Evolutionary conservation across 2,797 vertebrate species (phyloP).

Genomic region (Salarias fasciatus): DNA sequence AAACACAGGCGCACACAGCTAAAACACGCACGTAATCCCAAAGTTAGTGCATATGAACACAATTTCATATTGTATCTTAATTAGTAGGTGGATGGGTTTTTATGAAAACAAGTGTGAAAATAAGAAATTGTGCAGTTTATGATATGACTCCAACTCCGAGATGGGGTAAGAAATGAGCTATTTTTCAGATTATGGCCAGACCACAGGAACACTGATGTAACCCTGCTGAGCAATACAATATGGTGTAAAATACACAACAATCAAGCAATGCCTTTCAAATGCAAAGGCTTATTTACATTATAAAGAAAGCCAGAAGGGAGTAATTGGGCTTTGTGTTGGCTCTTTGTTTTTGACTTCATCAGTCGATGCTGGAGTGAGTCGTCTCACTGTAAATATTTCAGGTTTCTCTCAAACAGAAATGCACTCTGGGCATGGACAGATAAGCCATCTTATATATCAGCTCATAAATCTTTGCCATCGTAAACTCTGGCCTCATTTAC

Average conservation of each 20-base stretch:
- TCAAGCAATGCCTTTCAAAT: slow-evolving; percentile 35
- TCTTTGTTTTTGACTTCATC: slow-evolving; percentile 30
- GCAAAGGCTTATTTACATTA: slow-evolving; percentile 13
- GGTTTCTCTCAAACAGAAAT: slow-evolving; percentile 14
- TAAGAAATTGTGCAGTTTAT: not conserved
- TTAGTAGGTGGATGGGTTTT: too few relatives aligned
- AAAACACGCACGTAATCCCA: too few relatives aligned
- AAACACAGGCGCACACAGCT: not conserved
- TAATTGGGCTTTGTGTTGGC: slow-evolving; percentile 20
- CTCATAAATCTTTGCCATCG: too few relatives aligned
- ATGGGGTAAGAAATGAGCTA: slow-evolving; percentile 26
- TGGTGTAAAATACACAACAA: slow-evolving; percentile 31
- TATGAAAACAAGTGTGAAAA: too few relatives aligned
- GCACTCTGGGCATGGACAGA: not conserved
- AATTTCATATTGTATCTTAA: not conserved
- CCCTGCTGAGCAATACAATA: slow-evolving; percentile 30
- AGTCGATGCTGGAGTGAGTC: slow-evolving; percentile 14
- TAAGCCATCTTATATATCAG: too few relatives aligned
- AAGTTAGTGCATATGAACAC: not conserved
- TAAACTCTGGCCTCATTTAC: too few relatives aligned
- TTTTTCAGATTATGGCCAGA: slow-evolving; percentile 30
- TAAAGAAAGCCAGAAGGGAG: slow-evolving; percentile 13
- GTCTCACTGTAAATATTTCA: slow-evolving; percentile 20
- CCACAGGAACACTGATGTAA: slow-evolving; percentile 14
- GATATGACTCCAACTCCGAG: slow-evolving; percentile 11